A percentile compares a stretch with the other conserved stretches of the same genome.
Evolutionary conservation across 1,140 invertebrate genomes (phyloP).

Genomic region (Drosophila nannoptera): DNA sequence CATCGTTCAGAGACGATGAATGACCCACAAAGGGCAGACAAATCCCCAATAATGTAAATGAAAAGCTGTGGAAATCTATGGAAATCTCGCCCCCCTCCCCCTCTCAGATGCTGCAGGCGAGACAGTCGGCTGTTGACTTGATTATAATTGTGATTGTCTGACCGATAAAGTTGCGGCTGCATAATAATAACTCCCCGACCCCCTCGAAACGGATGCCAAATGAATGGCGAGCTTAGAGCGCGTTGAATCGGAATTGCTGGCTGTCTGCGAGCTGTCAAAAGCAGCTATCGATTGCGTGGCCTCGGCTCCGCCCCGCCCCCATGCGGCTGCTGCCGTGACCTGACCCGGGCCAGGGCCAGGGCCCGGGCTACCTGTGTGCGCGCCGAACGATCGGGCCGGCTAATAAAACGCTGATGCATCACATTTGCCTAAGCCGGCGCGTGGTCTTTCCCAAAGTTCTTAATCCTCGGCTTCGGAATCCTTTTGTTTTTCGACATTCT

Average conservation of each 20-base stretch:
- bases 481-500: constrained; percentile 69
- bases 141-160: constrained; percentile 44
- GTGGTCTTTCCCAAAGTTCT: constrained; percentile 70
- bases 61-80: constrained; percentile 18
- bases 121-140: constrained; percentile 25
- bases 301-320: constrained; percentile 30
- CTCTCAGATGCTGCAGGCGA: background rate
- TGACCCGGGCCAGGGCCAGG: too few species aligned
- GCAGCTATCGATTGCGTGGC: constrained; percentile 16
- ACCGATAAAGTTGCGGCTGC: constrained; percentile 12
- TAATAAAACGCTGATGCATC: constrained; percentile 69
- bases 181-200: too few species aligned
- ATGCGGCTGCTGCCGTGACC: background rate
- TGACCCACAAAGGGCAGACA: constrained; percentile 18
- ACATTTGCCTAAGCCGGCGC: constrained; percentile 73
- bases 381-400: constrained; percentile 9
- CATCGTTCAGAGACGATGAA: background rate
- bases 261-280: constrained; percentile 66
- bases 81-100: background rate
- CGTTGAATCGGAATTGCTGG: constrained; percentile 59
- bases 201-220: too few species aligned
- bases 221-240: constrained; percentile 32
- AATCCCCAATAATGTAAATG: constrained; percentile 19
- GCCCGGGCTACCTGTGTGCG: background rate
- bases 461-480: constrained; percentile 63